These are phyloP conservation scores for Zele albiditarsus DNA, from an alignment of 2,888 invertebrate species.

Conservation along the genomic window DNA sequence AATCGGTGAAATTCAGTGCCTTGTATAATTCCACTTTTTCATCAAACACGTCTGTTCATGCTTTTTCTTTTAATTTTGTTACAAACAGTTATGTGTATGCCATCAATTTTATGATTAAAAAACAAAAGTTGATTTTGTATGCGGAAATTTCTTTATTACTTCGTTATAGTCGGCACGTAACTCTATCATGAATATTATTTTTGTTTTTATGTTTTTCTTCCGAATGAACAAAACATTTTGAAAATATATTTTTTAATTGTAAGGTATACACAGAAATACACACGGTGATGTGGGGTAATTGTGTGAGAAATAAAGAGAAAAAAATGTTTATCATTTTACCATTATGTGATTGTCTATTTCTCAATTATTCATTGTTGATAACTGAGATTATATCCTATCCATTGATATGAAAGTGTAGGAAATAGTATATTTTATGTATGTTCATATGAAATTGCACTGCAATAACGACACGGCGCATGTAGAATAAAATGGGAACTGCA, in stretches of 20 bases:
- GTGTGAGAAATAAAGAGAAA: neutral
- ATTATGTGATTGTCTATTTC: neutral
- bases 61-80: slow-evolving; percentile 18
- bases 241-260: neutral
- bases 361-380: slow-evolving; percentile 9
- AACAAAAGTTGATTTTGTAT: neutral
- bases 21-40: neutral
- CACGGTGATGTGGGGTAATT: neutral
- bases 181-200: neutral
- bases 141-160: neutral
- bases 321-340: neutral
- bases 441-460: neutral
- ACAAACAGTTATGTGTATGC: neutral
- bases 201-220: neutral
- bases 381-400: neutral
- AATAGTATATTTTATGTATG: neutral
- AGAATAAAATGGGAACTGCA: neutral
- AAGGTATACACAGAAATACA: neutral
- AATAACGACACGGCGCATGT: neutral
- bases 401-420: neutral
- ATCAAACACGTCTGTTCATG: neutral
- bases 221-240: neutral
- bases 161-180: neutral
- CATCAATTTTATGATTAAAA: neutral
- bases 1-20: neutral